Percentiles rank a stretch among this genome's conserved stretches.
Evolutionary conservation across 2,888 invertebrate genomes (phyloP).

Genomic region (Melangyna quadrimaculata): DNA sequence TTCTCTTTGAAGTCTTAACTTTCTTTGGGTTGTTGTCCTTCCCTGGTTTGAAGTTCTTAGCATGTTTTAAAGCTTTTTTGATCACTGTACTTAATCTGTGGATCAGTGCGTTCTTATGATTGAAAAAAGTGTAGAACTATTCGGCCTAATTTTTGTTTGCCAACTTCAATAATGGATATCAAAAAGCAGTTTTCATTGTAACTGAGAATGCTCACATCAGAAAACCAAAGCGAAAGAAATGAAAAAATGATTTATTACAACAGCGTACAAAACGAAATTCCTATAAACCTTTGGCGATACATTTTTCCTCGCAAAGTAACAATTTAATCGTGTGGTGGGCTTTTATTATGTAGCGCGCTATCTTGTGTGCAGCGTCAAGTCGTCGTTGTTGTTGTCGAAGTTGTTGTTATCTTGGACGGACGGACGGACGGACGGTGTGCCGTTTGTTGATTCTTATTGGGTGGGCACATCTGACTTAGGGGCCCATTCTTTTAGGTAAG

Average conservation of each 20-base stretch:
- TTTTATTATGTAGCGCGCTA: slow-evolving; percentile 21
- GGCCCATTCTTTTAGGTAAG: not conserved
- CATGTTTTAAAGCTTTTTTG: too few species aligned
- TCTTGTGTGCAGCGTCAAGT: not conserved
- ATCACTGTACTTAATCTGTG: too few species aligned
- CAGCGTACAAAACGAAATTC: not conserved
- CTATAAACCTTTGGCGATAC: slow-evolving; percentile 29
- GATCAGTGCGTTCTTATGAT: not conserved
- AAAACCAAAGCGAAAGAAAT: not conserved
- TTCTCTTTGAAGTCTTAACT: too few species aligned
- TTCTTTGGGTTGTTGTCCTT: too few species aligned
- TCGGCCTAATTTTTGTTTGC: not conserved
- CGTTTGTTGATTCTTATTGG: slow-evolving; percentile 5
- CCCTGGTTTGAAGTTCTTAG: too few species aligned
- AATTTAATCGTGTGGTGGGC: slow-evolving; percentile 62
- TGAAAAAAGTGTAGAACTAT: not conserved
- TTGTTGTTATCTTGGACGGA: not conserved
- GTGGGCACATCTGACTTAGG: slow-evolving; percentile 18
- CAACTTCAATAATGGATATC: not conserved
- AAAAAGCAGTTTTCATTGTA: not conserved
- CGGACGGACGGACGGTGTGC: not conserved
- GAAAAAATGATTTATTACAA: slow-evolving; percentile 15
- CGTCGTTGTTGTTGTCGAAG: not conserved
- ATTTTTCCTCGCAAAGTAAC: slow-evolving; percentile 35
- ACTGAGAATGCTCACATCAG: not conserved